Conservation (phyloP, 2,797 vertebrate genomes). For the Pteronotus mesoamericanus region DNA sequence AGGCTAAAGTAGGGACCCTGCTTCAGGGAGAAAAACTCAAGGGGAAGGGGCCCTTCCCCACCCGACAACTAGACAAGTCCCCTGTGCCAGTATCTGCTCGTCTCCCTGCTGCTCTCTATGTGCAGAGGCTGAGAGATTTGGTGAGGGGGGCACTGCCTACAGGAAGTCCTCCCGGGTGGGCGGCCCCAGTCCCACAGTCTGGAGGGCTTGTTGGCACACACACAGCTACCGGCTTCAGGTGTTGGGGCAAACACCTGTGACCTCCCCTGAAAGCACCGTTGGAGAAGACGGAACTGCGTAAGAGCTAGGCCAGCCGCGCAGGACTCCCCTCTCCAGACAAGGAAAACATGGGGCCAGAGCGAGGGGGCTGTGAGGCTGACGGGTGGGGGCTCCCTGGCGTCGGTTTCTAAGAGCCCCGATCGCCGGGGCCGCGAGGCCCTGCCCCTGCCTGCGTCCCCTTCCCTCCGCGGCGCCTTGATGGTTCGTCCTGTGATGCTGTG, state of each 20-base stretch:
- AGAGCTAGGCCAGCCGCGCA: not conserved
- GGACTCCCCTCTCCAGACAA: not conserved
- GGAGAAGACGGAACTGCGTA: not conserved
- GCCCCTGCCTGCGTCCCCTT: not conserved
- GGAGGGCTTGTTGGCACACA: not conserved
- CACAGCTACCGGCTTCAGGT: not conserved
- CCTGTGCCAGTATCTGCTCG: not conserved
- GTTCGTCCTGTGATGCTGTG: not conserved
- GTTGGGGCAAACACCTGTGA: not conserved
- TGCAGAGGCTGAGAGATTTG: not conserved
- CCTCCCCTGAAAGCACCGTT: not conserved
- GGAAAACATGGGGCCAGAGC: not conserved
- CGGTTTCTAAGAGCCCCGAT: not conserved
- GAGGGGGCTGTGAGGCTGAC: not conserved
- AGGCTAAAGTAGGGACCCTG: conserved; percentile 38
- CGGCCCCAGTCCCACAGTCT: not conserved
- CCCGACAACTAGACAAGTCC: not conserved
- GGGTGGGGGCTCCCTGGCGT: too few relatives aligned
- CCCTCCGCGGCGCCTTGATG: not conserved
- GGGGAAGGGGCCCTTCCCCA: not conserved
- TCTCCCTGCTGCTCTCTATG: not conserved
- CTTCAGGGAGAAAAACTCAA: not conserved
- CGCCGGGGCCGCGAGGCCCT: not conserved
- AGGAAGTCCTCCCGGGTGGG: not conserved
- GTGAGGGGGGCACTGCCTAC: not conserved